phyloP scores from a whole-genome alignment of 2,113 vertebrate genomes.

The Campylorhamphus procurvoides region DNA sequence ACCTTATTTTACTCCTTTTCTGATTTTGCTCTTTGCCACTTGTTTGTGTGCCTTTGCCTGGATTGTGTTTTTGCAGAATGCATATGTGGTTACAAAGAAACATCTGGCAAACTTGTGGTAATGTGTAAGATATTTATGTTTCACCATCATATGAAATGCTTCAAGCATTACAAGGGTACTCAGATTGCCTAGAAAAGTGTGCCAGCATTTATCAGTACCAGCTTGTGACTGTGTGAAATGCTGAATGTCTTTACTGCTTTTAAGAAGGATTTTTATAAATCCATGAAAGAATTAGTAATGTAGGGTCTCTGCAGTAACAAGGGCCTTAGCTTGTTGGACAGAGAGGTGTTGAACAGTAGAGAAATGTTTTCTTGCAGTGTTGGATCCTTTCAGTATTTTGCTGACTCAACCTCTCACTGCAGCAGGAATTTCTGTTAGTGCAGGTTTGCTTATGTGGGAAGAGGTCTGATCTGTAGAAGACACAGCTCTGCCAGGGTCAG shows the following conservation, averaged over 20 bases:
- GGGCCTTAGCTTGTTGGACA: not conserved
- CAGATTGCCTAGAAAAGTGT: not conserved
- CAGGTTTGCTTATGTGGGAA: not conserved
- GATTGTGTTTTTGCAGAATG: not conserved
- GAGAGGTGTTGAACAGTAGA: not conserved
- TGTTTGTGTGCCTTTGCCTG: not conserved
- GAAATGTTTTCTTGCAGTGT: fast-evolving
- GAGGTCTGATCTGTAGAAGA: not conserved
- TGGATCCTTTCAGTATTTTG: not conserved
- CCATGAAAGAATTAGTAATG: not conserved
- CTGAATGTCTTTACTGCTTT: not conserved
- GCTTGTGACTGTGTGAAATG: not conserved
- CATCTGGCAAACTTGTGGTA: not conserved
- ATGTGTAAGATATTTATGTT: not conserved
- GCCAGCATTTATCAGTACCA: not conserved
- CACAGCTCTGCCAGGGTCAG: not conserved
- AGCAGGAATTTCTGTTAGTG: not conserved
- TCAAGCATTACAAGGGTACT: not conserved
- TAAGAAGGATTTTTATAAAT: not conserved
- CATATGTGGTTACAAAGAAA: not conserved
- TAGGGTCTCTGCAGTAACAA: not conserved
- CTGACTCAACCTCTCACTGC: not conserved
- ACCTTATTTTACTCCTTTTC: not conserved
- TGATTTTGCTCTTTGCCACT: not conserved
- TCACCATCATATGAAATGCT: not conserved